Evolutionary conservation across 2,113 vertebrate species (phyloP).

Genomic region (Hydrolagus affinis): DNA sequence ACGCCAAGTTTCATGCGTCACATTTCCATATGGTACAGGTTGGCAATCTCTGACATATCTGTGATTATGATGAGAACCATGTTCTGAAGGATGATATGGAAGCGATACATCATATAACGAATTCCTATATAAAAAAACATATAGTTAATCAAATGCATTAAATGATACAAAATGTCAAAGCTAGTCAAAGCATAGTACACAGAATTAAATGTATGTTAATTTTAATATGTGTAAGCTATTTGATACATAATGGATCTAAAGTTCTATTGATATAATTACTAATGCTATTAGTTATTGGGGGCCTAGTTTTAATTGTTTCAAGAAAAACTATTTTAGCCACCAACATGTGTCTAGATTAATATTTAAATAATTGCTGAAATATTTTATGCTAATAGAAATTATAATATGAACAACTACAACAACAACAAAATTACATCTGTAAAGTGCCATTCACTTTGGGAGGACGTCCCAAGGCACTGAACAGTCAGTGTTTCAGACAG

Average conservation of each 20-base stretch:
- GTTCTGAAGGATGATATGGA: slow-evolving; percentile 53
- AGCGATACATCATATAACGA: slow-evolving; percentile 51
- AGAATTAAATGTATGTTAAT: neutral
- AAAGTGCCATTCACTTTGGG: too few relatives aligned
- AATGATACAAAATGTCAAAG: neutral
- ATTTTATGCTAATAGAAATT: too few relatives aligned
- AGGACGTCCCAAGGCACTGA: too few relatives aligned
- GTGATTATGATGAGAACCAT: slow-evolving; percentile 59
- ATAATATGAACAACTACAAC: too few relatives aligned
- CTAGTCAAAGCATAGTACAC: neutral
- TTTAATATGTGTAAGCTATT: neutral
- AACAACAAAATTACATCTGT: too few relatives aligned
- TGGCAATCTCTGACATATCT: slow-evolving; percentile 67
- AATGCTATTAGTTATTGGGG: too few relatives aligned
- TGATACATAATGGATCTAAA: neutral
- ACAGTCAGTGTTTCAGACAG: too few relatives aligned
- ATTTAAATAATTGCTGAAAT: too few relatives aligned
- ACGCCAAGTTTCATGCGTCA: slow-evolving; percentile 64
- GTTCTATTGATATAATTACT: too few relatives aligned
- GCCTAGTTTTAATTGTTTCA: too few relatives aligned
- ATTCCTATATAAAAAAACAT: slow-evolving; percentile 46
- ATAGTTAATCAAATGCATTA: neutral
- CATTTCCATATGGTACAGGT: slow-evolving; percentile 49
- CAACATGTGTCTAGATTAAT: too few relatives aligned
- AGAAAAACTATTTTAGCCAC: too few relatives aligned